Percentiles rank a stretch among this genome's conserved stretches.
Evolutionary conservation across 2,888 invertebrate genomes (phyloP).

Genomic region (Desoria tigrina): DNA sequence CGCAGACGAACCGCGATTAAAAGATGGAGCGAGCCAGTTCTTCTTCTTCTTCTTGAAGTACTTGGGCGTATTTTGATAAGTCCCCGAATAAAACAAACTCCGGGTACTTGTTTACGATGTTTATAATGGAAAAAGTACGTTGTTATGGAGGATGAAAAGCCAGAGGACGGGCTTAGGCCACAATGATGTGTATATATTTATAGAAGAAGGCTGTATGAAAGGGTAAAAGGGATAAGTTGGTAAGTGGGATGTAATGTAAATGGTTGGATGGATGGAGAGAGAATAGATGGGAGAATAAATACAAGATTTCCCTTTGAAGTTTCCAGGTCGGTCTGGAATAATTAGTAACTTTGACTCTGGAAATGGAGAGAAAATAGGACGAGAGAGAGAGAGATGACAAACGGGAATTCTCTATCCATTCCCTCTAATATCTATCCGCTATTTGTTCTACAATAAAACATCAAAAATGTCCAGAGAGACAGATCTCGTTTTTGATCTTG

Average conservation of each 20-base stretch:
- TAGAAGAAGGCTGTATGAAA: neutral
- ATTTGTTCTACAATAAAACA: constrained; percentile 47
- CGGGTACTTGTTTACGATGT: too few species aligned
- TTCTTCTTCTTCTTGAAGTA: too few species aligned
- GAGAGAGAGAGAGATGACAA: constrained; percentile 25
- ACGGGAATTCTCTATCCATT: constrained; percentile 6
- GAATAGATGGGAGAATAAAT: constrained; percentile 51
- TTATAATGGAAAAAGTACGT: too few species aligned
- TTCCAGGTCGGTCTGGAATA: constrained; percentile 54
- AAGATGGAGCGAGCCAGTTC: too few species aligned
- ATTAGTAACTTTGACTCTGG: constrained; percentile 53
- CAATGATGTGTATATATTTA: neutral
- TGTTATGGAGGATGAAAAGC: neutral
- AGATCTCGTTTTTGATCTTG: constrained; percentile 32
- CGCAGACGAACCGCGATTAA: too few species aligned
- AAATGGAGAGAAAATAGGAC: constrained; percentile 25
- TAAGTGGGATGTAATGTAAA: constrained; percentile 8
- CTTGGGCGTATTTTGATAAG: too few species aligned
- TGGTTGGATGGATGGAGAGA: constrained; percentile 28
- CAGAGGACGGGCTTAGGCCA: neutral
- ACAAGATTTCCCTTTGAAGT: constrained; percentile 53
- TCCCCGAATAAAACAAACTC: too few species aligned
- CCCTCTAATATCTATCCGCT: constrained; percentile 14
- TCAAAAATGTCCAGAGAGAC: constrained; percentile 48
- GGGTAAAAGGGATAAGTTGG: constrained; percentile 17